A percentile compares a stretch with the other conserved stretches of the same genome.
phyloP scores from a whole-genome alignment of 1,140 invertebrate genomes.

The Drosophila lacertosa region DNA sequence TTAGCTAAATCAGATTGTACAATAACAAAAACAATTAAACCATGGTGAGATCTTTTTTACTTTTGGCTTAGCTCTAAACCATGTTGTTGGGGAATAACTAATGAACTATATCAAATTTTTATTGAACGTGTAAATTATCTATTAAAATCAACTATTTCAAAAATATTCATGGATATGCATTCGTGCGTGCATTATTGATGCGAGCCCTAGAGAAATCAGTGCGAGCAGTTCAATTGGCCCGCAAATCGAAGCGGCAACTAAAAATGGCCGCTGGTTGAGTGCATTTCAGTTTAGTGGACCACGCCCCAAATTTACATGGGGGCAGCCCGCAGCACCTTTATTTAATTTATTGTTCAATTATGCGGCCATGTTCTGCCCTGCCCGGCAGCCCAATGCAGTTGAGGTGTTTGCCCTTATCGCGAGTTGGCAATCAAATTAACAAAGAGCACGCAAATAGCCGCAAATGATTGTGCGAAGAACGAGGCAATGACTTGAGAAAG shows the following conservation, averaged over 20 bases:
- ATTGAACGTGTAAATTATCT: not conserved
- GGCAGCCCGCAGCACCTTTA: constrained; percentile 22
- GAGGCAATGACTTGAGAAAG: not conserved
- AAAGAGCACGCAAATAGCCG: constrained; percentile 74
- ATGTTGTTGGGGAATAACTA: too few species aligned
- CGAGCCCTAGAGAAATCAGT: constrained; percentile 18
- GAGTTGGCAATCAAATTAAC: constrained; percentile 72
- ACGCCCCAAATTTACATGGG: constrained; percentile 7
- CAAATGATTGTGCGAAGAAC: constrained; percentile 56
- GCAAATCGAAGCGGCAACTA: constrained; percentile 35
- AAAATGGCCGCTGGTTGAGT: constrained; percentile 37
- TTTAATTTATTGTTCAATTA: constrained; percentile 80
- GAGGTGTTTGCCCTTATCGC: constrained; percentile 66
- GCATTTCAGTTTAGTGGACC: constrained; percentile 43
- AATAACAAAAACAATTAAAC: not conserved
- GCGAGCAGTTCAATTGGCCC: constrained; percentile 25
- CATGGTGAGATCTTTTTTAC: too few species aligned
- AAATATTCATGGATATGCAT: constrained; percentile 7
- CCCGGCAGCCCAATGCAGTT: not conserved
- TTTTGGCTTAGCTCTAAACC: too few species aligned
- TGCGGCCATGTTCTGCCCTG: constrained; percentile 52
- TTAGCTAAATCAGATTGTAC: not conserved
- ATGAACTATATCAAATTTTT: not conserved
- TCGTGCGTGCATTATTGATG: constrained; percentile 35
- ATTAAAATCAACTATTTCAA: not conserved